Percentiles rank a stretch among this genome's conserved stretches.
Conservation (phyloP, 2,113 vertebrate genomes). For the Silurus asotus region DNA sequence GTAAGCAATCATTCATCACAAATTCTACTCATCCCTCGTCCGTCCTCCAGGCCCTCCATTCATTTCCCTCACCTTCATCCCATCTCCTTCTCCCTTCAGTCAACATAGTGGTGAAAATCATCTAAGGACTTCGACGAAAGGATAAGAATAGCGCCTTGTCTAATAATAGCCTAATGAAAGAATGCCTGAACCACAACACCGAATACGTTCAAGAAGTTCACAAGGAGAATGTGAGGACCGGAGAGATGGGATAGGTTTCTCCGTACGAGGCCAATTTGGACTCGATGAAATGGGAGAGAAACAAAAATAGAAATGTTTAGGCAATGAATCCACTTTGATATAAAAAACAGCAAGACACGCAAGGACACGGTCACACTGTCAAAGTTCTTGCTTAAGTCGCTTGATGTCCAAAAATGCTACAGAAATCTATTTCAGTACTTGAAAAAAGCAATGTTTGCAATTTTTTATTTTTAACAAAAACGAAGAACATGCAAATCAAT, state of each 20-base stretch:
- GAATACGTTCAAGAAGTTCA: neutral
- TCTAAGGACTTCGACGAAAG: constrained; percentile 37
- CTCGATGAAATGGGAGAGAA: neutral
- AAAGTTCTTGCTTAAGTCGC: constrained; percentile 14
- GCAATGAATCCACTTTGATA: constrained; percentile 24
- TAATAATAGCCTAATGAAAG: constrained; percentile 49
- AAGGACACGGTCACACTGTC: neutral
- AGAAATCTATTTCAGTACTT: neutral
- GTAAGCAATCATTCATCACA: constrained; percentile 31
- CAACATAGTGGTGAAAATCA: constrained; percentile 42
- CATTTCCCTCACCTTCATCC: neutral
- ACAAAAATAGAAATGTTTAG: constrained; percentile 48
- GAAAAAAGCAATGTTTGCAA: neutral
- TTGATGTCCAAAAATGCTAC: neutral
- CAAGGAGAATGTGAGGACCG: constrained; percentile 24
- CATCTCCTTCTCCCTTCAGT: constrained; percentile 15
- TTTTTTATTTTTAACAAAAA: neutral
- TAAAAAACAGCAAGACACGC: neutral
- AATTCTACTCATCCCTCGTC: constrained; percentile 15
- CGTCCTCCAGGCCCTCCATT: neutral
- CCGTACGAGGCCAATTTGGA: constrained; percentile 31
- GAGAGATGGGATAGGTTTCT: constrained; percentile 34
- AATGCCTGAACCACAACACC: constrained; percentile 31
- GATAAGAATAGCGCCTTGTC: constrained; percentile 50
- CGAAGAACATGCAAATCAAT: neutral